A percentile compares a stretch with the other conserved stretches of the same genome.
Evolutionary conservation across 2,888 invertebrate genomes (phyloP).

Genomic region (Galeruca laticollis): DNA sequence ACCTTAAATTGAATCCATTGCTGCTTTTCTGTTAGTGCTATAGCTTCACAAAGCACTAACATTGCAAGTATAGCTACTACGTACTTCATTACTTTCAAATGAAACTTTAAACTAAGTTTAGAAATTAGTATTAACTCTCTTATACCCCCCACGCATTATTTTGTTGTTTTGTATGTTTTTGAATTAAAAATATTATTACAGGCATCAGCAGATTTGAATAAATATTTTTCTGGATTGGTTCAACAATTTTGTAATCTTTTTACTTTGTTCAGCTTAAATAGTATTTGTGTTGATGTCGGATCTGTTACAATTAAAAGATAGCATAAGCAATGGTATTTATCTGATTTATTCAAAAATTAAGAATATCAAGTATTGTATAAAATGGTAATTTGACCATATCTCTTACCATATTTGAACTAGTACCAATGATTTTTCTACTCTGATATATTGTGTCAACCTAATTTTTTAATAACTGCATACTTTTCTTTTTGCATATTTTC

Average conservation of each 20-base stretch:
- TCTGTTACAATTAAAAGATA: no score
- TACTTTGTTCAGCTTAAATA: not conserved
- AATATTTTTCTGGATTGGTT: slow-evolving; percentile 4
- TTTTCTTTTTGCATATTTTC: no score
- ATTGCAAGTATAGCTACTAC: not conserved
- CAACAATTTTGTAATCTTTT: not conserved
- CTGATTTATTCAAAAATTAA: no score
- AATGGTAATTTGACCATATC: no score
- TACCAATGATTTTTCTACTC: no score
- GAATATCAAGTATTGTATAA: no score
- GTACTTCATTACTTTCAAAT: not conserved
- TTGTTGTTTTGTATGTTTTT: not conserved
- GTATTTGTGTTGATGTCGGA: not conserved
- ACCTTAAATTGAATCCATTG: slow-evolving; percentile 12
- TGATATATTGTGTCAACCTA: no score
- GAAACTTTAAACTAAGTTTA: not conserved
- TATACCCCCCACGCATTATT: not conserved
- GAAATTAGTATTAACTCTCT: not conserved
- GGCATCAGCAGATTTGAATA: not conserved
- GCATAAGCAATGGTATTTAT: no score
- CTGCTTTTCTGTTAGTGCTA: not conserved
- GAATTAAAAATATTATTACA: not conserved
- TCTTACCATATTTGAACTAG: no score
- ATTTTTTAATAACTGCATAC: no score
- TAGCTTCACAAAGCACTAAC: not conserved